Conservation (phyloP, 2,888 invertebrate genomes). For the Sclerodermus sp. region DNA sequence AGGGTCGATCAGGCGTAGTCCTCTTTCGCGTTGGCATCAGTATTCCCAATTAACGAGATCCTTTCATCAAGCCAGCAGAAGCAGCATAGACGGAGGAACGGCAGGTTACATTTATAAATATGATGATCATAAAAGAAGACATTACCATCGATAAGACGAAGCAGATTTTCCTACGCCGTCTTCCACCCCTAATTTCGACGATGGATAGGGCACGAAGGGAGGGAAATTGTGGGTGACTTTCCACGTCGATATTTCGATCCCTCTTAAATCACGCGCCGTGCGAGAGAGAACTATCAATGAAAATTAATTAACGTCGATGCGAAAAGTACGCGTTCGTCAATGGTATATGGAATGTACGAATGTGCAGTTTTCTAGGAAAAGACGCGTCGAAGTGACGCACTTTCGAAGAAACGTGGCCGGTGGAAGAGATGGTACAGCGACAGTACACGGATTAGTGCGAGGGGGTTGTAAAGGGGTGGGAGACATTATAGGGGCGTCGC, state of each 20-base stretch:
- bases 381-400: not conserved
- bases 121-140: conserved; percentile 40
- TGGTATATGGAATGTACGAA: not conserved
- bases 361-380: not conserved
- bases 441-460: conserved; percentile 8
- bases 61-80: conserved; percentile 43
- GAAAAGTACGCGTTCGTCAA: too few relatives aligned
- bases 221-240: conserved; percentile 34
- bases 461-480: conserved; percentile 11
- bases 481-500: conserved; percentile 50
- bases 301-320: conserved; percentile 25
- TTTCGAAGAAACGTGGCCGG: not conserved
- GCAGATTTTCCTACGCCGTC: conserved; percentile 18
- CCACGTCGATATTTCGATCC: conserved; percentile 18
- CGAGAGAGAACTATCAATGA: conserved; percentile 42
- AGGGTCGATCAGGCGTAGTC: conserved; percentile 42
- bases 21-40: conserved; percentile 41
- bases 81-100: conserved; percentile 12
- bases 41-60: conserved; percentile 52
- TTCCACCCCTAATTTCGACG: too few relatives aligned
- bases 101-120: conserved; percentile 39
- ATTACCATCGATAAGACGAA: conserved; percentile 32
- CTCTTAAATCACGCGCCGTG: conserved; percentile 30
- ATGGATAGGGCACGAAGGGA: conserved; percentile 6
- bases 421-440: conserved; percentile 10